Evolutionary conservation across 1,140 invertebrate genomes (phyloP).

Genomic region (Panagrolaimus sp.): DNA sequence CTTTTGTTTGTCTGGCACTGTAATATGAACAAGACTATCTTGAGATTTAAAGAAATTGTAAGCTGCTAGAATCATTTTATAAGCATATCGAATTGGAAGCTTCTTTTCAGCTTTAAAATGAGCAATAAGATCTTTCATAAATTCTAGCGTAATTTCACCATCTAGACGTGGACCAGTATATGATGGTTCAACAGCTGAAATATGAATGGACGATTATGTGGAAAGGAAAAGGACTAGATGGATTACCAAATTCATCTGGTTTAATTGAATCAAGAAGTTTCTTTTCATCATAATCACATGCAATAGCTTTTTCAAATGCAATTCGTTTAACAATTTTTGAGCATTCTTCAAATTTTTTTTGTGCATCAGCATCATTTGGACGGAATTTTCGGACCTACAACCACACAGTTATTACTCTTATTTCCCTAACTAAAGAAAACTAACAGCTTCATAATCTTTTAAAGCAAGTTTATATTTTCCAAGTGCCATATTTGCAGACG

Average conservation of each 20-base stretch:
- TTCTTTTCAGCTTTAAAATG: conserved; percentile 85
- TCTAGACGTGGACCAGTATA: conserved; percentile 85
- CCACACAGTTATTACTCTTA: no score
- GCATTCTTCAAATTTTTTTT: conserved; percentile 85
- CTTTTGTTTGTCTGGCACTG: conserved; percentile 73
- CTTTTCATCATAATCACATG: conserved; percentile 79
- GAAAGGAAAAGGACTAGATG: not conserved
- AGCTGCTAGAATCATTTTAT: conserved; percentile 88
- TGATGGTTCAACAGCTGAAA: conserved; percentile 73
- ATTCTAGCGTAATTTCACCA: conserved; percentile 69
- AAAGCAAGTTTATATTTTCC: conserved; percentile 93
- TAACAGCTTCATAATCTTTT: conserved; percentile 89
- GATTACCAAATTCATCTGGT: conserved; percentile 79
- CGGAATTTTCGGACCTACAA: conserved; percentile 76
- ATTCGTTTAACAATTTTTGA: conserved; percentile 88
- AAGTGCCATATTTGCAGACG: conserved; percentile 89
- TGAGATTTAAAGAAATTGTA: conserved; percentile 76
- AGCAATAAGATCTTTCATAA: conserved; percentile 74
- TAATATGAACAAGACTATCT: conserved; percentile 81
- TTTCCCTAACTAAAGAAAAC: conserved; percentile 30
- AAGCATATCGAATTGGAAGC: conserved; percentile 92
- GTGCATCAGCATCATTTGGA: conserved; percentile 88
- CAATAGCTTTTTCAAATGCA: conserved; percentile 93
- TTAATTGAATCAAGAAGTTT: conserved; percentile 71
- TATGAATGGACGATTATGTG: conserved; percentile 10